Conservation (phyloP, 2,797 vertebrate species). For the Alfaro cultratus region DNA sequence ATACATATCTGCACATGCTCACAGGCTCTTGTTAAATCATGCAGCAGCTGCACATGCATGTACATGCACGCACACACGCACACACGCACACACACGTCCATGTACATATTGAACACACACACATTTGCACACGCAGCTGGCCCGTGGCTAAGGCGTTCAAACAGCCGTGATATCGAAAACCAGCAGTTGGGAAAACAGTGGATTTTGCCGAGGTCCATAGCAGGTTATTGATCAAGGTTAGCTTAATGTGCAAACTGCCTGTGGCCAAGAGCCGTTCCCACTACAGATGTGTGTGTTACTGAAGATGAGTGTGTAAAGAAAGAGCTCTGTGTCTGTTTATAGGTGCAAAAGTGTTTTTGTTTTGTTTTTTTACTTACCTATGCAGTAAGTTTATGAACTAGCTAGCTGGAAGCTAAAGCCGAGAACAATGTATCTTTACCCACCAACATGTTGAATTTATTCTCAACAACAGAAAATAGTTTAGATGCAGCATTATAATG, state of each 20-base stretch:
- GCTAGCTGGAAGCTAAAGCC: background rate
- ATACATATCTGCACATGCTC: slow-evolving; percentile 60
- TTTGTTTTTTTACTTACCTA: background rate
- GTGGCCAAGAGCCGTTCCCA: slow-evolving; percentile 73
- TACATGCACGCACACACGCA: slow-evolving; percentile 17
- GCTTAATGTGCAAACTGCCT: slow-evolving; percentile 79
- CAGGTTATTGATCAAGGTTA: slow-evolving; percentile 87
- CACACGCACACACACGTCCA: slow-evolving; percentile 22
- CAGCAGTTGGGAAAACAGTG: slow-evolving; percentile 75
- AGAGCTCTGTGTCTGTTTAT: slow-evolving; percentile 1
- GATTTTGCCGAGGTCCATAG: slow-evolving; percentile 80
- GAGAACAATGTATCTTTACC: background rate
- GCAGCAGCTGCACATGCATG: slow-evolving; percentile 42
- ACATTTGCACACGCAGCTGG: slow-evolving; percentile 54
- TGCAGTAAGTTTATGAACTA: background rate
- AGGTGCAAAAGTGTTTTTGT: background rate
- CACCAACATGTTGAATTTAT: background rate
- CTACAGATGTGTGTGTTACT: slow-evolving; percentile 45
- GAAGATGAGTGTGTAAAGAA: slow-evolving; percentile 21
- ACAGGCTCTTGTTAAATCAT: slow-evolving; percentile 63
- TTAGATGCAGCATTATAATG: background rate
- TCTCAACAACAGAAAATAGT: background rate
- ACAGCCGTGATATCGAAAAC: slow-evolving; percentile 84
- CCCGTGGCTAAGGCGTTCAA: slow-evolving; percentile 83
- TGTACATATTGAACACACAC: slow-evolving; percentile 12